These are phyloP conservation scores for Acrocephalus scirpaceus DNA, from an alignment of 2,797 vertebrate species.

Conservation along the genomic window DNA sequence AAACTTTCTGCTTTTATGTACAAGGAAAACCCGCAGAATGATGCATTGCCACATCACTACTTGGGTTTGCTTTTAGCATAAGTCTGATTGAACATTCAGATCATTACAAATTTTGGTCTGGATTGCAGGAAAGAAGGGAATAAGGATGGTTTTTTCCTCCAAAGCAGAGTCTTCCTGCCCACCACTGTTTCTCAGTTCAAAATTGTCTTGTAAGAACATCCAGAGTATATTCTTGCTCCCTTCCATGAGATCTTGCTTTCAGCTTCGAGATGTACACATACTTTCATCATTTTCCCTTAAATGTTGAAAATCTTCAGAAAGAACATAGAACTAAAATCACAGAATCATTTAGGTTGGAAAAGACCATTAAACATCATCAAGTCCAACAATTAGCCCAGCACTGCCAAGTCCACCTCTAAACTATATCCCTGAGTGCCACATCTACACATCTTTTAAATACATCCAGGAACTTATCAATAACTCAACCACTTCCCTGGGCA, in stretches of 20 bases:
- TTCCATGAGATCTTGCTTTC: not conserved
- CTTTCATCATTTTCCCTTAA: not conserved
- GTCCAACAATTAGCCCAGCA: not conserved
- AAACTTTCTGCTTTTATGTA: not conserved
- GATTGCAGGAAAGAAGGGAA: not conserved
- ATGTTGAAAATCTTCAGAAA: not conserved
- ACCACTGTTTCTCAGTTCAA: not conserved
- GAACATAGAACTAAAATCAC: not conserved
- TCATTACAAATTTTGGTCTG: not conserved
- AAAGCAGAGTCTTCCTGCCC: not conserved
- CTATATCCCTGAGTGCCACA: not conserved
- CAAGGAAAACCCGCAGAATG: not conserved
- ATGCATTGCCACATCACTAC: not conserved
- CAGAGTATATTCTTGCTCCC: not conserved
- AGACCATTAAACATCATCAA: not conserved
- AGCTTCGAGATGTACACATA: too few relatives aligned
- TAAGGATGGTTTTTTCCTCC: not conserved
- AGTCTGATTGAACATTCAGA: not conserved
- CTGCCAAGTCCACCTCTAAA: not conserved
- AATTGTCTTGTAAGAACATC: not conserved
- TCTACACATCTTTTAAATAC: not conserved
- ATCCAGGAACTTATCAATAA: not conserved
- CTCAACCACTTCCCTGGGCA: not conserved
- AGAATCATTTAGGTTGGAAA: not conserved
- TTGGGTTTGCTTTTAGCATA: not conserved